A percentile compares a stretch with the other conserved stretches of the same genome.
Conservation (phyloP, 2,888 invertebrate species). For the Heteromurus nitidus region DNA sequence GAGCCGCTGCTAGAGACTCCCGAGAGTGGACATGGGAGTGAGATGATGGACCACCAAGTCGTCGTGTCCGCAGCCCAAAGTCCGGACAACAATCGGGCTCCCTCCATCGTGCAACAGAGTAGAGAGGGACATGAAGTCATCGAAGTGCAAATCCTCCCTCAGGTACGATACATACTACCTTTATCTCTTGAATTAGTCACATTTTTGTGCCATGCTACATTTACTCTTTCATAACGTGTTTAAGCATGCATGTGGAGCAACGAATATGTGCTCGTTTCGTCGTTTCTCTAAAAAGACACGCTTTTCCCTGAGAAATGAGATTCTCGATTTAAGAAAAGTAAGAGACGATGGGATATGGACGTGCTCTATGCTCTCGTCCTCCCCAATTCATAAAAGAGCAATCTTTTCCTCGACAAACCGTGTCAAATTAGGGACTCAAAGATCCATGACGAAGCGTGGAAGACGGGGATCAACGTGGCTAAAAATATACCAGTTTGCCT, state of each 20-base stretch:
- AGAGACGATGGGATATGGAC: too few relatives aligned
- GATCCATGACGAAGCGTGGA: constrained; percentile 61
- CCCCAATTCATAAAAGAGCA: constrained; percentile 34
- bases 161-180: constrained; percentile 73
- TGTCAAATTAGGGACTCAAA: constrained; percentile 60
- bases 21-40: constrained; percentile 72
- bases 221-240: constrained; percentile 12
- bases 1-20: constrained; percentile 73
- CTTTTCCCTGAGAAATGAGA: too few relatives aligned
- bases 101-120: constrained; percentile 42
- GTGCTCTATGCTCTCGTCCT: too few relatives aligned
- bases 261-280: too few relatives aligned
- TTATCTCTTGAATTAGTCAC: too few relatives aligned
- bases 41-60: constrained; percentile 69
- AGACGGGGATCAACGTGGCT: constrained; percentile 36
- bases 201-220: neutral
- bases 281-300: too few relatives aligned
- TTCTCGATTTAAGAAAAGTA: too few relatives aligned
- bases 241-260: constrained; percentile 29
- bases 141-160: constrained; percentile 94
- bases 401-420: constrained; percentile 55
- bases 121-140: constrained; percentile 85
- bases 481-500: too few relatives aligned
- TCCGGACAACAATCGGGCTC: constrained; percentile 66
- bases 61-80: constrained; percentile 64